Conservation (phyloP, 2,888 invertebrate species). For the Calliphora vomitoria region DNA sequence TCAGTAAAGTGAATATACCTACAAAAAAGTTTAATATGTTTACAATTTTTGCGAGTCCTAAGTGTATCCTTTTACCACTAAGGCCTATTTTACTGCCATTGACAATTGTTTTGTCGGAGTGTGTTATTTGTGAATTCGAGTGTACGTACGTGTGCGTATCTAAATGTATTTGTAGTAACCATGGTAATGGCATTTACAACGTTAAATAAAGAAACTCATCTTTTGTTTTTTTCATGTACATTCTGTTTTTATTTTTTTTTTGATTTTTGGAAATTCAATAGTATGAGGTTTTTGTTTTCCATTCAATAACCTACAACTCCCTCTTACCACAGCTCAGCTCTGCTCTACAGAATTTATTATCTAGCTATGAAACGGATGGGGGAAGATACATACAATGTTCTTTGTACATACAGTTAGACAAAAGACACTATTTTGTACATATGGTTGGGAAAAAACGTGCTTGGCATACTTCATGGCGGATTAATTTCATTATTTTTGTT, state of each 20-base stretch:
- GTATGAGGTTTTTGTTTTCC: slow-evolving; percentile 30
- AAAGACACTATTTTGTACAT: slow-evolving; percentile 76
- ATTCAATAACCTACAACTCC: slow-evolving; percentile 63
- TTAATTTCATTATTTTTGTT: slow-evolving; percentile 80
- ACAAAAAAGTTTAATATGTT: no score
- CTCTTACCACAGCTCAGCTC: slow-evolving; percentile 52
- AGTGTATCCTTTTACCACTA: background rate
- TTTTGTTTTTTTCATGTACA: background rate
- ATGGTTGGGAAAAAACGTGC: slow-evolving; percentile 79
- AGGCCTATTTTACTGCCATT: background rate
- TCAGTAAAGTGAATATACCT: no score
- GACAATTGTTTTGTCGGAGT: slow-evolving; percentile 23
- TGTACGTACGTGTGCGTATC: slow-evolving; percentile 35
- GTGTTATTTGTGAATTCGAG: background rate
- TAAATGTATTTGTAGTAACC: slow-evolving; percentile 59
- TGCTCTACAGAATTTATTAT: slow-evolving; percentile 39
- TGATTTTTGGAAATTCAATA: slow-evolving; percentile 33
- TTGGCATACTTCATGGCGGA: slow-evolving; percentile 80
- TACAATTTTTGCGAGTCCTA: background rate
- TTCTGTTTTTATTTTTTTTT: background rate
- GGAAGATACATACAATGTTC: slow-evolving; percentile 6
- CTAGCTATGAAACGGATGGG: slow-evolving; percentile 9
- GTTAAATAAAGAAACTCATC: slow-evolving; percentile 57
- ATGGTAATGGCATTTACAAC: slow-evolving; percentile 61
- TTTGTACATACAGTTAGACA: slow-evolving; percentile 46